Base-by-base conservation (phyloP, 1,140 invertebrate species). In the Parasteatoda tepidariorum region DNA sequence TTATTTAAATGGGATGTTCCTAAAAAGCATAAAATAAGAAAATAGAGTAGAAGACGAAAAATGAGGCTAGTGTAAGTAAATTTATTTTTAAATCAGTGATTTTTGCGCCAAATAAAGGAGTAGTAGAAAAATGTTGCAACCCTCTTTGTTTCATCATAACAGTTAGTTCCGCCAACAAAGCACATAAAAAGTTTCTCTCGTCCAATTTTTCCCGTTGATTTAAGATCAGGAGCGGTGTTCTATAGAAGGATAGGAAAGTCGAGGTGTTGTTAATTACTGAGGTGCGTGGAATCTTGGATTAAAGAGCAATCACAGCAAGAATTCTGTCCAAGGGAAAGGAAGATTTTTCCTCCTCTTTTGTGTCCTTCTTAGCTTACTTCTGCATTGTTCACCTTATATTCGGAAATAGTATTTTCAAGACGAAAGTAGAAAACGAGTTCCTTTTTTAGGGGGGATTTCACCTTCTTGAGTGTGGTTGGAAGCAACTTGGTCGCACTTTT, bases 221-320 rank as follows among this genome's bases (percentile, higher is more conserved):
- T 79, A 34, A 76, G 73, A 48, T 59, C 55, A 34, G 55, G 31
- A 74, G 38, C 31, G 57, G 57, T 54, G 73, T 55, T 66, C 61
- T 76, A 64, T 74, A 61, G 48, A 48, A 74, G 33, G 55, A 76
- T 62, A 59, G 76, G 76, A 79, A 79, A 79, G 76, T 66, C 54
- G 76, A 79, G 76, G 62, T 79, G 76, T 59, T 79, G 76, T 79
- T 79, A 79, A 79, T 79, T 79, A 79, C 76, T 79, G 62, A n/a
- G 38, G 38, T 41, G 61, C 59, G 57, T 33, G 15, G 64, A 54
- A 28, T 79, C 76, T 68, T 55, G 76, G 76, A 79, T 79, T 79
- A 79, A 79, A 79, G 76, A 79, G 64, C 76, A 79, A 79, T 79
- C 76, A 79, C 61, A 48, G 76, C 38, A 66, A 34, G 54, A 61